Conservation (phyloP, 2,797 vertebrate genomes). For the Semaprochilodus insignis region DNA sequence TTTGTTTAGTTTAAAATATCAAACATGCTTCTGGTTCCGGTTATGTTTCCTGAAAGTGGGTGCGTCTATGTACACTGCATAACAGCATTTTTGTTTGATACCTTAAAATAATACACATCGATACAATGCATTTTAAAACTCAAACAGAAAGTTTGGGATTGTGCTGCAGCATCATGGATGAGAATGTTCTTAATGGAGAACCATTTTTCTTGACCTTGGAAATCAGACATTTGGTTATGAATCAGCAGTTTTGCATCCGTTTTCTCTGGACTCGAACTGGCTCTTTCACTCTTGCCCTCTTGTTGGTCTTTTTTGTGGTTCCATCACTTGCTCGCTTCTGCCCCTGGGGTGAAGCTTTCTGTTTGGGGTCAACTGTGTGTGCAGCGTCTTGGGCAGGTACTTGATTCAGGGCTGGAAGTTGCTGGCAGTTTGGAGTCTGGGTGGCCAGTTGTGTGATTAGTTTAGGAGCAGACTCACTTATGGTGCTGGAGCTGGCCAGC, state of each 20-base stretch:
- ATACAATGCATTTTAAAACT: background rate
- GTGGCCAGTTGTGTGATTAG: slow-evolving; percentile 23
- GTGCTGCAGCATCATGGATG: background rate
- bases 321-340: slow-evolving; percentile 81
- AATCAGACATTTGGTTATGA: no score
- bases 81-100: background rate
- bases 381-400: slow-evolving; percentile 30
- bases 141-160: background rate
- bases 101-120: background rate
- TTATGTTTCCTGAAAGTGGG: no score
- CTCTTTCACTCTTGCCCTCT: slow-evolving; percentile 76
- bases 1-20: background rate
- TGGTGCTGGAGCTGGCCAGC: slow-evolving; percentile 83
- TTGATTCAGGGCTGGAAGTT: background rate
- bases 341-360: slow-evolving; percentile 63
- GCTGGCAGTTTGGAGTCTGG: slow-evolving; percentile 20
- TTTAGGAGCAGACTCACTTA: slow-evolving; percentile 26
- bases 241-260: slow-evolving; percentile 83
- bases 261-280: slow-evolving; percentile 80
- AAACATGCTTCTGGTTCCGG: no score
- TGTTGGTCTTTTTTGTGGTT: slow-evolving; percentile 75
- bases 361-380: slow-evolving; percentile 17
- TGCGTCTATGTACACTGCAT: background rate
- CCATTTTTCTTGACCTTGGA: background rate
- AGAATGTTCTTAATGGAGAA: background rate